phyloP scores from a whole-genome alignment of 2,797 vertebrate species.

The Cyprinodon diabolis region DNA sequence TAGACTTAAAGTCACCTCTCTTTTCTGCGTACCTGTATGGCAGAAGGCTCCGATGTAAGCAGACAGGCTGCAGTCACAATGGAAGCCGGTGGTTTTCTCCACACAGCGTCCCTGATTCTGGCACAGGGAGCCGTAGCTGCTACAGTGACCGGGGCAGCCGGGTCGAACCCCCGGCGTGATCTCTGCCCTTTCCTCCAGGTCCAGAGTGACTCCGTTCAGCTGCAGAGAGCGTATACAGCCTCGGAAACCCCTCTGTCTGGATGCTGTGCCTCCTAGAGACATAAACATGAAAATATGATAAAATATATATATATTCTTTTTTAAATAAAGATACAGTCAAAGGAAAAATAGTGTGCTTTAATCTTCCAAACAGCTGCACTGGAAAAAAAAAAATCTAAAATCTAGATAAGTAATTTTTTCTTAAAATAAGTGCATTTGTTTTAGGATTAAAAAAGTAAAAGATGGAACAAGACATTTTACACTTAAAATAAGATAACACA shows the following conservation, averaged over 20 bases:
- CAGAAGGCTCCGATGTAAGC: slow-evolving; percentile 50
- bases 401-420: too few relatives aligned
- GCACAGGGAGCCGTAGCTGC: slow-evolving; percentile 90
- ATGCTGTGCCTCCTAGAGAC: slow-evolving; percentile 75
- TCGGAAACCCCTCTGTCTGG: slow-evolving; percentile 90
- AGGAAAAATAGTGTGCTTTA: too few relatives aligned
- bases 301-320: not conserved
- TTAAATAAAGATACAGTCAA: not conserved
- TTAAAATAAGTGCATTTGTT: too few relatives aligned
- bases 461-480: too few relatives aligned
- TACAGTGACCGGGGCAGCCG: slow-evolving; percentile 92
- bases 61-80: slow-evolving; percentile 85
- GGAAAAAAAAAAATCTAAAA: too few relatives aligned
- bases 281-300: not conserved
- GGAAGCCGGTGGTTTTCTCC: slow-evolving; percentile 86
- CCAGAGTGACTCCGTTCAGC: slow-evolving; percentile 88
- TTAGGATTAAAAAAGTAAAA: too few relatives aligned
- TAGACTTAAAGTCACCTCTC: not conserved
- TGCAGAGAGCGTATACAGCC: slow-evolving; percentile 91
- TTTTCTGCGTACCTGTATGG: slow-evolving; percentile 35
- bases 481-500: too few relatives aligned
- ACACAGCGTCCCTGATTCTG: slow-evolving; percentile 86
- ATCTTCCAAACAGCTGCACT: too few relatives aligned
- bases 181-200: slow-evolving; percentile 89
- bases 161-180: slow-evolving; percentile 90